Evolutionary conservation across 2,888 invertebrate genomes (phyloP), one percentile per base, ranked within the genome.

Genomic region (Villa cingulata): DNA sequence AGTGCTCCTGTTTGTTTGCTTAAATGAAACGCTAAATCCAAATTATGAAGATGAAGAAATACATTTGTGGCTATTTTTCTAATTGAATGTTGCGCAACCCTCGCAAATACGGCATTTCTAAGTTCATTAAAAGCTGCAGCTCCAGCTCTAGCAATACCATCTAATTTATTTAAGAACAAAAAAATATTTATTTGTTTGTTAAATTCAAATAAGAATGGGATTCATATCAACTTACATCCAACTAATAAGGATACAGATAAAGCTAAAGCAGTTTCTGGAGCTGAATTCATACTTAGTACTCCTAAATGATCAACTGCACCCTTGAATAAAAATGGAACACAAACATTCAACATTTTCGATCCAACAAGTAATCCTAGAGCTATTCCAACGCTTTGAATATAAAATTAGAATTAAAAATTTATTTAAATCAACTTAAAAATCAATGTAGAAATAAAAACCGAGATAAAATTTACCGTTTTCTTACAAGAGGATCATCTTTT

Each of bases 41-140:
- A 72, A 61, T 84, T 86, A 68, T 98, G 98, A 46, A 99, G 74
- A 70, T 99, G 98, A 23, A 83, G 71, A 69, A 99, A 99, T 32
- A 98, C 95, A 66, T 92, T 92, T 65, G 81, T 84, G 1, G 97
- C 94, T 50, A 99, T 86, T 68, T 81, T 80, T 43, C 97, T 74
- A 55, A 99, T 95, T 17, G 97, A 97, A 70, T 90, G 86, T 64
- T 98, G 97, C 0, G 98, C 95, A 7, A 99, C 98, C 65, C 81
- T 85, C 2, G 95, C 95, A 72, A 98, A 98, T 41, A 98, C 92
- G 1, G 97, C 97, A 73, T 97, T 98, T 34, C 97, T 73, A 17
- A 98, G 68, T 72, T 99, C 98, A 71, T 95, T 97, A 68, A 97
- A 91, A 19, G 86, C 86, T 0, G 92, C 83, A 3, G 96, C 83